A percentile compares a stretch with the other conserved stretches of the same genome.
Conservation (phyloP, 2,113 vertebrate genomes). For the Motacilla tschutschensis region DNA sequence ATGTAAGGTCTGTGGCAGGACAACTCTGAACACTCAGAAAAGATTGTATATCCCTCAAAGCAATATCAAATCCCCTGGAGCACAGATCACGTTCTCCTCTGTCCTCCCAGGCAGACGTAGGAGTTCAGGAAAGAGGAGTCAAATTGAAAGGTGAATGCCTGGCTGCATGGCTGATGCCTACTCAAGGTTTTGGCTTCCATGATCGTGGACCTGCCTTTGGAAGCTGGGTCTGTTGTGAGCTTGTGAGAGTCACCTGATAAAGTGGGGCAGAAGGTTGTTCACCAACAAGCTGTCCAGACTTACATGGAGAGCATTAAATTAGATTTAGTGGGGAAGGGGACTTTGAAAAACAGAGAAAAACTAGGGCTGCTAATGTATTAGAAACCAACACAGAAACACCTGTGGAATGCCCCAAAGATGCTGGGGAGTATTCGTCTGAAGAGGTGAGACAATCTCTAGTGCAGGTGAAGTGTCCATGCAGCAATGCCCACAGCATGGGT, state of each 20-base stretch:
- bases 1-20: background rate
- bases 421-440: background rate
- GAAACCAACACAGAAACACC: background rate
- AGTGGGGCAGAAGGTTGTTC: rapidly evolving
- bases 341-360: background rate
- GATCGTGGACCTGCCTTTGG: background rate
- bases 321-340: background rate
- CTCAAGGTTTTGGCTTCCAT: background rate
- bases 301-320: background rate
- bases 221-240: background rate
- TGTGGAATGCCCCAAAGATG: background rate
- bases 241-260: background rate
- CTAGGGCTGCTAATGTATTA: background rate
- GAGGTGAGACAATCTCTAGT: background rate
- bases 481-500: rapidly evolving
- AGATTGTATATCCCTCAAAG: background rate
- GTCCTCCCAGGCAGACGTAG: background rate
- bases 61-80: background rate
- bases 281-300: background rate
- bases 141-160: background rate
- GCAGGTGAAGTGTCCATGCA: background rate
- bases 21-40: background rate
- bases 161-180: rapidly evolving
- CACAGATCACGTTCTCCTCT: background rate
- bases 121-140: background rate